Conservation (phyloP, 1,140 invertebrate species). For the Calliphora vicina region DNA sequence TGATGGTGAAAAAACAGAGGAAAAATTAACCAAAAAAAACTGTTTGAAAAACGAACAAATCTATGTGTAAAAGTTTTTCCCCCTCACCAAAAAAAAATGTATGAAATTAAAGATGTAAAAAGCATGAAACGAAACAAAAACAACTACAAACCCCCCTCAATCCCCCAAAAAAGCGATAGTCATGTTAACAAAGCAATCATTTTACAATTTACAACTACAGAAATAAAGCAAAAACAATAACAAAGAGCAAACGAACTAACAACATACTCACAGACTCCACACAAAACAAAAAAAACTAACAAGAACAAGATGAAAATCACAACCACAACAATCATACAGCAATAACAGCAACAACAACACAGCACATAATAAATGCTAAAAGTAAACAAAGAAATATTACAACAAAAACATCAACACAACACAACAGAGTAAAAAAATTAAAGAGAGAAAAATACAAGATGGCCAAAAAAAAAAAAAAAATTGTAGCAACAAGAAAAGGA, state of each 20-base stretch:
- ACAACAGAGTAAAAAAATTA: too few species aligned
- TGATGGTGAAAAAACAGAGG: too few species aligned
- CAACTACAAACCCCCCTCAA: not conserved
- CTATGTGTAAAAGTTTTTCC: too few species aligned
- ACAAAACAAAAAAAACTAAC: not conserved
- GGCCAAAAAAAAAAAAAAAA: too few species aligned
- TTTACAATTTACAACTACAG: not conserved
- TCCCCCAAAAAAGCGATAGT: not conserved
- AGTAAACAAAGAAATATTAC: not conserved
- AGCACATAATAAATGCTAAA: not conserved
- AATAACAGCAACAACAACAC: not conserved
- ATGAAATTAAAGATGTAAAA: not conserved
- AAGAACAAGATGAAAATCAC: not conserved
- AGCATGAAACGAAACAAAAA: not conserved
- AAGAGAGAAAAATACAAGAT: too few species aligned
- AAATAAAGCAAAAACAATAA: not conserved
- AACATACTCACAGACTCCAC: not conserved
- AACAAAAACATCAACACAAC: not conserved
- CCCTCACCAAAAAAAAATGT: not conserved
- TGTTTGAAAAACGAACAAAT: too few species aligned
- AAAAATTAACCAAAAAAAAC: too few species aligned
- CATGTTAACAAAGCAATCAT: slow-evolving; percentile 1
- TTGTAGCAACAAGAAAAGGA: too few species aligned
- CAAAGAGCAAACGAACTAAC: not conserved
- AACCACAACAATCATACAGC: not conserved